phyloP scores from a whole-genome alignment of 2,888 invertebrate species.

The Aporophyla lueneburgensis region DNA sequence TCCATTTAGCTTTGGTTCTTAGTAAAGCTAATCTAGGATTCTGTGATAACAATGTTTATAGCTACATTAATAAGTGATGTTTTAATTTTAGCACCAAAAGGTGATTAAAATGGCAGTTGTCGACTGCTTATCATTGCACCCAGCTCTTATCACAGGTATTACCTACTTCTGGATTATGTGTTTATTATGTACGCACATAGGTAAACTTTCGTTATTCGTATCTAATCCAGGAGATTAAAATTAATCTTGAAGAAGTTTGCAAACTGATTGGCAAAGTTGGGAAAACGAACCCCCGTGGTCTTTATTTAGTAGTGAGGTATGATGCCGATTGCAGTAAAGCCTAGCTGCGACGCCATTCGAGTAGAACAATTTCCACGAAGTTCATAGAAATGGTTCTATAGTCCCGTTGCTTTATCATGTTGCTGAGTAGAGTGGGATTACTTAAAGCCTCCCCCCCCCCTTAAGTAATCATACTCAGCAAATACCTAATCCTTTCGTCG shows the following conservation, averaged over 20 bases:
- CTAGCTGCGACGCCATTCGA: background rate
- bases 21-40: background rate
- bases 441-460: no score
- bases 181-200: background rate
- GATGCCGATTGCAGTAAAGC: background rate
- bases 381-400: background rate
- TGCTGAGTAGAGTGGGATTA: no score
- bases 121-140: slow-evolving; percentile 12
- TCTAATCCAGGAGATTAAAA: slow-evolving; percentile 24
- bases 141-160: slow-evolving; percentile 11
- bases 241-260: slow-evolving; percentile 15
- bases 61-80: background rate
- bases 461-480: background rate
- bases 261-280: slow-evolving; percentile 7
- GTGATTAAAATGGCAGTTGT: background rate
- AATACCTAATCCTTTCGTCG: background rate
- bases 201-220: background rate
- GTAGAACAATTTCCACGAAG: background rate
- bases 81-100: background rate
- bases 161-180: slow-evolving; percentile 23
- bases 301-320: background rate
- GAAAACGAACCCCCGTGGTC: background rate
- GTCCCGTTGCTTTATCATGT: background rate
- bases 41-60: background rate
- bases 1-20: background rate